Percentiles rank a stretch among this genome's conserved stretches.
Conservation (phyloP, 2,113 vertebrate species). For the Cathartes aura region DNA sequence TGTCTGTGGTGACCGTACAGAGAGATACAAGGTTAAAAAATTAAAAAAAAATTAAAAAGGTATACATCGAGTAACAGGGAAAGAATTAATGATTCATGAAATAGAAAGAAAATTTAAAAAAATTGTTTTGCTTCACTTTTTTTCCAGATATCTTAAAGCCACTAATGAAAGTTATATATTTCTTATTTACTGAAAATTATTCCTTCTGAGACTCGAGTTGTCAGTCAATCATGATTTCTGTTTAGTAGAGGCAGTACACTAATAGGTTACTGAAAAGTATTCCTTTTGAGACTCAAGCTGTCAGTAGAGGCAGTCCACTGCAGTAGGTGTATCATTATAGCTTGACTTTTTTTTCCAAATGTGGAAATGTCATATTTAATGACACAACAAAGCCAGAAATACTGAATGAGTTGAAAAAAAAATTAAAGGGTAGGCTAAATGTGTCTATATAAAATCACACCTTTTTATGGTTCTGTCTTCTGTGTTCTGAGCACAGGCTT, state of each 20-base stretch:
- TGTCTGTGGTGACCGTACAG: not conserved
- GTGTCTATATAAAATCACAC: no score
- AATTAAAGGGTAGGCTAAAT: no score
- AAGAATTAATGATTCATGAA: not conserved
- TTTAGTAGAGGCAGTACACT: not conserved
- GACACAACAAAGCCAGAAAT: no score
- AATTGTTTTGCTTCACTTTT: not conserved
- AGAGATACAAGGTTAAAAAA: not conserved
- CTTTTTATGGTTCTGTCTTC: no score
- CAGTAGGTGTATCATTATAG: no score
- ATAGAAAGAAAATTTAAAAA: not conserved
- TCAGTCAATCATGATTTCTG: constrained; percentile 37
- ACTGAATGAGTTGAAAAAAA: no score
- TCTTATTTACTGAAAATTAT: constrained; percentile 39
- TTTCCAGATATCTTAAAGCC: not conserved
- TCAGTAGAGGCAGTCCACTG: no score
- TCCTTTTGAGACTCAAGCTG: no score
- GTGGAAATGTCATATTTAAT: no score
- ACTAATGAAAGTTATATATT: not conserved
- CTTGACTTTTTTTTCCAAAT: no score
- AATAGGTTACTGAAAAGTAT: no score
- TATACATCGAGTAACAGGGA: not conserved
- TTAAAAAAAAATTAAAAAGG: not conserved
- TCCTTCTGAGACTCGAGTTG: constrained; percentile 1
- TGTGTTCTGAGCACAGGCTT: no score